Evolutionary conservation across 2,888 invertebrate genomes (phyloP).

Genomic region (Liodrosophila aerea): DNA sequence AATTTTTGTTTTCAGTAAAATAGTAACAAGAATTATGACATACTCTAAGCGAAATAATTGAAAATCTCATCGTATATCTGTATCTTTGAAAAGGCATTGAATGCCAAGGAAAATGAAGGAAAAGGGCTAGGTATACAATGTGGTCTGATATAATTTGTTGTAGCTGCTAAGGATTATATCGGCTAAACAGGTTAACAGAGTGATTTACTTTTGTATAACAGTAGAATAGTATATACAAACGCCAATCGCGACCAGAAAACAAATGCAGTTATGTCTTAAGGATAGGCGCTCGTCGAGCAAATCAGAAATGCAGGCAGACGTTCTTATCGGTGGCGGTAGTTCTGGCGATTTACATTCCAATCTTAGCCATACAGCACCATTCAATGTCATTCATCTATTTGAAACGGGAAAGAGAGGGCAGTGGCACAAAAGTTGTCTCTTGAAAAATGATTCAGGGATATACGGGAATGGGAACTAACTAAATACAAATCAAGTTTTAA

Average conservation of each 20-base stretch:
- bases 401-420: slow-evolving; percentile 71
- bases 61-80: slow-evolving; percentile 27
- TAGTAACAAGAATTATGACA: slow-evolving; percentile 35
- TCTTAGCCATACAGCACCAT: too few relatives aligned
- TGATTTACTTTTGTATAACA: slow-evolving; percentile 34
- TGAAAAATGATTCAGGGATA: too few relatives aligned
- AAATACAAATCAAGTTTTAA: too few relatives aligned
- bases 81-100: slow-evolving; percentile 45
- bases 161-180: slow-evolving; percentile 24
- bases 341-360: slow-evolving; percentile 22
- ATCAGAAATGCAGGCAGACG: slow-evolving; percentile 48
- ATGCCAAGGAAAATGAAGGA: slow-evolving; percentile 22
- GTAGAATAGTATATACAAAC: slow-evolving; percentile 4
- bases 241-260: slow-evolving; percentile 39
- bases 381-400: too few relatives aligned
- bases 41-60: slow-evolving; percentile 16
- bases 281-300: slow-evolving; percentile 23
- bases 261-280: slow-evolving; percentile 65
- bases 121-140: slow-evolving; percentile 3
- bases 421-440: slow-evolving; percentile 57
- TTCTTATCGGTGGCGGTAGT: slow-evolving; percentile 26
- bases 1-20: slow-evolving; percentile 13
- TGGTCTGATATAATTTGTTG: slow-evolving; percentile 14
- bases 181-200: slow-evolving; percentile 32
- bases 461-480: too few relatives aligned